A percentile compares a stretch with the other conserved stretches of the same genome.
Evolutionary conservation across 1,140 invertebrate genomes (phyloP).

Genomic region (Araneus ventricosus): DNA sequence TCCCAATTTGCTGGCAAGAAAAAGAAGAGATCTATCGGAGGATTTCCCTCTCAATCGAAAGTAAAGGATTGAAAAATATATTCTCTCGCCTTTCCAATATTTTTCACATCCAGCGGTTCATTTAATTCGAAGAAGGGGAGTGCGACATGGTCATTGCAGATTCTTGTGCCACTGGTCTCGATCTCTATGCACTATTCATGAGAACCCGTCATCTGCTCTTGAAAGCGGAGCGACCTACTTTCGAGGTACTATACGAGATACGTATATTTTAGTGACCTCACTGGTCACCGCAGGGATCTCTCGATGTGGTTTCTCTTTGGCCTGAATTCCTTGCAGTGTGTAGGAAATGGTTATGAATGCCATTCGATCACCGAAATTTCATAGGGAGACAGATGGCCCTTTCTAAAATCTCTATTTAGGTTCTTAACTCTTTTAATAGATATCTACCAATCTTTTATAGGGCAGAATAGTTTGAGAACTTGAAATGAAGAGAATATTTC

Average conservation of each 20-base stretch:
- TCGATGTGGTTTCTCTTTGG: constrained; percentile 44
- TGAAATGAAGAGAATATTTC: too few relatives aligned
- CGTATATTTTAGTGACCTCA: constrained; percentile 61
- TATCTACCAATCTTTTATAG: not conserved
- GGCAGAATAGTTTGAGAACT: too few relatives aligned
- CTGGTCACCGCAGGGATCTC: constrained; percentile 31
- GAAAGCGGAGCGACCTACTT: constrained; percentile 60
- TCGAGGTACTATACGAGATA: constrained; percentile 5
- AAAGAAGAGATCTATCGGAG: not conserved
- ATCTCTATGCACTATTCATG: constrained; percentile 68
- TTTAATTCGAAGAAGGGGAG: constrained; percentile 56
- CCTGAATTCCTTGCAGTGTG: not conserved
- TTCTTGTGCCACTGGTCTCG: constrained; percentile 52
- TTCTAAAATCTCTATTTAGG: not conserved
- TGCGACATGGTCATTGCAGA: constrained; percentile 51
- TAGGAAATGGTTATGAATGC: constrained; percentile 64
- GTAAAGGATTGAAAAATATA: constrained; percentile 51
- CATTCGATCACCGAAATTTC: constrained; percentile 16
- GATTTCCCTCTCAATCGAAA: not conserved
- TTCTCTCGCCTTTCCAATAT: constrained; percentile 46
- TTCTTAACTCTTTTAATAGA: not conserved
- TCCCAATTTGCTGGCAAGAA: too few relatives aligned
- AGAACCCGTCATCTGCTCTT: constrained; percentile 59
- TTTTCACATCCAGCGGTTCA: constrained; percentile 58
- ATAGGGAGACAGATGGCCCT: not conserved